Percentiles rank a stretch among this genome's conserved stretches.
Conservation (phyloP, 2,113 vertebrate genomes). For the Climacteris rufus region DNA sequence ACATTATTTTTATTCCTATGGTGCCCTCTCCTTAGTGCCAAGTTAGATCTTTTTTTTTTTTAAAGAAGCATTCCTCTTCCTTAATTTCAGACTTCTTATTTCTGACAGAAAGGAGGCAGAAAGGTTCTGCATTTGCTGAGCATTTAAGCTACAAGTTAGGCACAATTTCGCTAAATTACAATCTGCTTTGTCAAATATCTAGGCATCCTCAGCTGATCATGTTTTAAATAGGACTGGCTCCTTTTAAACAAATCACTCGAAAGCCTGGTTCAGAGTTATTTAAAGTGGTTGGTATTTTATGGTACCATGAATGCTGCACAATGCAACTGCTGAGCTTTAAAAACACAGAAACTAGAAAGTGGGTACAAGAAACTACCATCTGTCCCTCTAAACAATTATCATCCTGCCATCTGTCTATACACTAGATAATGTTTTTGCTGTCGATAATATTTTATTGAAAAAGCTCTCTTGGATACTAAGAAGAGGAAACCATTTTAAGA, state of each 20-base stretch:
- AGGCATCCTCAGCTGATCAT: slow-evolving; percentile 42
- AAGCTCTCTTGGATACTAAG: slow-evolving; percentile 36
- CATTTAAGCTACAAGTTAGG: neutral
- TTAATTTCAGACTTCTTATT: neutral
- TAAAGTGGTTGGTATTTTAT: slow-evolving; percentile 72
- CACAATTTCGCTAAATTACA: slow-evolving; percentile 49
- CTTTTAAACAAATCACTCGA: slow-evolving; percentile 65
- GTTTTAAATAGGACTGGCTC: slow-evolving; percentile 61
- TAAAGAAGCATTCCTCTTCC: neutral
- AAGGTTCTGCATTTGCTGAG: neutral
- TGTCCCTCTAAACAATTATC: slow-evolving; percentile 76
- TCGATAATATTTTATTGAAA: slow-evolving; percentile 67
- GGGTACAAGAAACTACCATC: slow-evolving; percentile 76
- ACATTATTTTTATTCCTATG: slow-evolving; percentile 11
- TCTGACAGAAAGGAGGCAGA: slow-evolving; percentile 4
- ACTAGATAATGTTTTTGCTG: slow-evolving; percentile 69
- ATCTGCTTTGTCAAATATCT: slow-evolving; percentile 42
- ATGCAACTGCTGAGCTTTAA: slow-evolving; percentile 72
- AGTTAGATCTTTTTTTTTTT: neutral
- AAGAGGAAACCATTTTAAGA: slow-evolving; percentile 46
- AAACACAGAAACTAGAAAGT: slow-evolving; percentile 71
- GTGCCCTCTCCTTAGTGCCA: neutral
- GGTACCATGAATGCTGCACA: slow-evolving; percentile 51
- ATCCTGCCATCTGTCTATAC: slow-evolving; percentile 73
- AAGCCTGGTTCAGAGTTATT: slow-evolving; percentile 69